Evolutionary conservation across 2,113 vertebrate species (phyloP).

Genomic region (Platichthys flesus): DNA sequence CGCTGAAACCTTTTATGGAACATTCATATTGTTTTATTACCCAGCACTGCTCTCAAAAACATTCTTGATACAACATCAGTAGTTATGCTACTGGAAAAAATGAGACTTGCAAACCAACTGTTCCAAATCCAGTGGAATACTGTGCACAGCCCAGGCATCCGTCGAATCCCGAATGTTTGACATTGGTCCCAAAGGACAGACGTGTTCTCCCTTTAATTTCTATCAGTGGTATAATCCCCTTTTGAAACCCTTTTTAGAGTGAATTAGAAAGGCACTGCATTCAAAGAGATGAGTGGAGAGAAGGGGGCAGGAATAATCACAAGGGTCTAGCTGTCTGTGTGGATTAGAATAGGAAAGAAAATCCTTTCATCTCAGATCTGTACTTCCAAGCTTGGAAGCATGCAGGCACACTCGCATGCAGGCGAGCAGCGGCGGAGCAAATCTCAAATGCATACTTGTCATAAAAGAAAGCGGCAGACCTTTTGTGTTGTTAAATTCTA

Average conservation of each 20-base stretch:
- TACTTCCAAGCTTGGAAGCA: slow-evolving; percentile 69
- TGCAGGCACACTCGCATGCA: slow-evolving; percentile 18
- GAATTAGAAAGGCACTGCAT: slow-evolving; percentile 82
- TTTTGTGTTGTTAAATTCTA: slow-evolving; percentile 10
- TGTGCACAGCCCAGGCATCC: slow-evolving; percentile 40
- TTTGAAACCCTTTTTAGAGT: slow-evolving; percentile 82
- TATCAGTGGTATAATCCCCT: slow-evolving; percentile 80
- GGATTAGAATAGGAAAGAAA: slow-evolving; percentile 81
- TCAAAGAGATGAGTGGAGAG: slow-evolving; percentile 77
- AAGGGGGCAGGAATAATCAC: slow-evolving; percentile 78
- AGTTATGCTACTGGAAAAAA: neutral
- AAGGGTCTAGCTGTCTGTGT: slow-evolving; percentile 80
- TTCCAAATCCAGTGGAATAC: slow-evolving; percentile 42
- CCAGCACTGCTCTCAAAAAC: neutral
- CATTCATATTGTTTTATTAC: no score
- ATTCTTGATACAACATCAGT: neutral
- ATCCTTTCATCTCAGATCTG: slow-evolving; percentile 83
- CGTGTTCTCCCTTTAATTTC: slow-evolving; percentile 79
- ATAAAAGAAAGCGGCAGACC: slow-evolving; percentile 26
- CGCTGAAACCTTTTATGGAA: no score
- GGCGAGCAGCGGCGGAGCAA: slow-evolving; percentile 3
- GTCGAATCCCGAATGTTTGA: slow-evolving; percentile 76
- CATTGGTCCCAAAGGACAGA: slow-evolving; percentile 76
- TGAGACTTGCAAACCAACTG: slow-evolving; percentile 26
- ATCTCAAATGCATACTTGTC: slow-evolving; percentile 35